These are phyloP conservation scores for Eumacrocentrus americanus DNA, from an alignment of 2,888 invertebrate genomes.

Conservation along the genomic window DNA sequence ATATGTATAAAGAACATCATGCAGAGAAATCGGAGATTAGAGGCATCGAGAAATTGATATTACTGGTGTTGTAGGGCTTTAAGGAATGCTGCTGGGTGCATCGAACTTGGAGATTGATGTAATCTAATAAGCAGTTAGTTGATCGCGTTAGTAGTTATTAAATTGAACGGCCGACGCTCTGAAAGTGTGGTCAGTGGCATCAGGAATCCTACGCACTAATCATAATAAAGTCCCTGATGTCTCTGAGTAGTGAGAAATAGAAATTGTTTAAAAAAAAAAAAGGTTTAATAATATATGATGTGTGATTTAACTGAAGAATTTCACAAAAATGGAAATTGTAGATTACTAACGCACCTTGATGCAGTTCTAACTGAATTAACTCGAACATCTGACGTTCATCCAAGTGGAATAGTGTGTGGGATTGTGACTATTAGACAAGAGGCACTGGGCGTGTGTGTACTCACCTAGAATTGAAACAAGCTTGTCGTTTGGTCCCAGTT, in stretches of 20 bases:
- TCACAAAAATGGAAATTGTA: no score
- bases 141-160: conserved; percentile 55
- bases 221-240: no score
- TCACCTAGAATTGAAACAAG: conserved; percentile 69
- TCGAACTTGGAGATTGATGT: conserved; percentile 26
- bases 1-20: neutral
- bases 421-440: no score
- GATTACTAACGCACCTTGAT: no score
- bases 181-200: conserved; percentile 21
- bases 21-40: neutral
- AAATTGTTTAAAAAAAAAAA: no score
- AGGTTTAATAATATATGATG: no score
- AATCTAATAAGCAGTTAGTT: conserved; percentile 38
- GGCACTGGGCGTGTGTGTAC: no score
- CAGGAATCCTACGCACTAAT: conserved; percentile 17
- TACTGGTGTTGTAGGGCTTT: conserved; percentile 3
- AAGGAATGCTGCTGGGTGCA: conserved; percentile 22
- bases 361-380: no score
- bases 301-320: no score
- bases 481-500: conserved; percentile 69
- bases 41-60: neutral
- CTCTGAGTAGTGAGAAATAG: no score
- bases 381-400: no score
- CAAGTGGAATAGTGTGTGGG: no score
- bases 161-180: conserved; percentile 54